These are phyloP conservation scores for Achroia grisella DNA, from an alignment of 1,140 invertebrate genomes.

Conservation along the genomic window DNA sequence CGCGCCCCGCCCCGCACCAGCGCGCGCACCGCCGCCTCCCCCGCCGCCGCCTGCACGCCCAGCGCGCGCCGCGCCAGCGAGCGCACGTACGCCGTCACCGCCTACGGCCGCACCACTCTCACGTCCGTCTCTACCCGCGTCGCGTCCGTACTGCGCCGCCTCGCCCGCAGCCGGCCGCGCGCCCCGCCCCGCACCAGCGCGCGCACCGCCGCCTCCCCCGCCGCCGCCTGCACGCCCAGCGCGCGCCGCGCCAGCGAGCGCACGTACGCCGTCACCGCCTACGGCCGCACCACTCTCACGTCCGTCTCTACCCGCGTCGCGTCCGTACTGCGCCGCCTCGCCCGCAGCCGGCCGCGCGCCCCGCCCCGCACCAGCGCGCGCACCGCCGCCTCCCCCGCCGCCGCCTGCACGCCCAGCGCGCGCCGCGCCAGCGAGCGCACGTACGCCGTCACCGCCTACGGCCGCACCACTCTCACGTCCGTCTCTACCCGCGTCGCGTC, in stretches of 20 bases:
- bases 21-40: slow-evolving; percentile 36
- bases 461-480: too few relatives aligned
- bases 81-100: slow-evolving; percentile 48
- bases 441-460: slow-evolving; percentile 91
- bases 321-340: not conserved
- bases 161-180: slow-evolving; percentile 26
- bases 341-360: not conserved
- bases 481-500: slow-evolving; percentile 79
- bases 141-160: slow-evolving; percentile 34
- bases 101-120: slow-evolving; percentile 16
- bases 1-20: slow-evolving; percentile 31
- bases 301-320: slow-evolving; percentile 31
- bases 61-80: slow-evolving; percentile 37
- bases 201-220: slow-evolving; percentile 34
- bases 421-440: slow-evolving; percentile 86
- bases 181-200: slow-evolving; percentile 35
- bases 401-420: not conserved
- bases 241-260: slow-evolving; percentile 37
- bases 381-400: not conserved
- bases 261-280: slow-evolving; percentile 55
- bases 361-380: not conserved
- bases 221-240: slow-evolving; percentile 29
- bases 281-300: too few relatives aligned
- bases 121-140: slow-evolving; percentile 6
- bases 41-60: slow-evolving; percentile 27